phyloP scores from a whole-genome alignment of 1,140 invertebrate genomes.

The Drosophila varians region DNA sequence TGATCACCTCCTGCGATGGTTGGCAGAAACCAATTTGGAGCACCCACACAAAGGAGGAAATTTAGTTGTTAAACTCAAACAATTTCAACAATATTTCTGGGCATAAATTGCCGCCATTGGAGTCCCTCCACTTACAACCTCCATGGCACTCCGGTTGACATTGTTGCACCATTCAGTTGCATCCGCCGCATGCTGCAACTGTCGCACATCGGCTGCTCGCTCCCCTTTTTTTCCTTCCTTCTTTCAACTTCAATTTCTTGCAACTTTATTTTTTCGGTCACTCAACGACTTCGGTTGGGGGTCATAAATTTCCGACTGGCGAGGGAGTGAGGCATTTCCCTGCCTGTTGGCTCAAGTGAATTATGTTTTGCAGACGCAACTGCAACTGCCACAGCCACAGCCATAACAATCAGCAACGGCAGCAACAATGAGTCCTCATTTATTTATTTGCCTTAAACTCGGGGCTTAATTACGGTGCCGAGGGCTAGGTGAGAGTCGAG shows the following conservation, averaged over 20 bases:
- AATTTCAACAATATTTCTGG: slow-evolving; percentile 76
- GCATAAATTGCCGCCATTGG: slow-evolving; percentile 68
- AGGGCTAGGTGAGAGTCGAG: background rate
- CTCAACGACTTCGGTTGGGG: slow-evolving; percentile 51
- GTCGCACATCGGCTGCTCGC: slow-evolving; percentile 38
- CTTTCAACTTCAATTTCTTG: slow-evolving; percentile 12
- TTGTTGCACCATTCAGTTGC: slow-evolving; percentile 65
- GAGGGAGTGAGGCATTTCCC: slow-evolving; percentile 56
- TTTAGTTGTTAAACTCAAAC: slow-evolving; percentile 79
- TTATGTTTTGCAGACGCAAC: slow-evolving; percentile 49
- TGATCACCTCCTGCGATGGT: slow-evolving; percentile 55
- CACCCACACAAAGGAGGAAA: slow-evolving; percentile 63
- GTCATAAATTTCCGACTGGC: slow-evolving; percentile 71
- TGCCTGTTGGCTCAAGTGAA: slow-evolving; percentile 66
- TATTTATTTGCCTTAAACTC: slow-evolving; percentile 49
- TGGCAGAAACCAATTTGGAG: slow-evolving; percentile 72
- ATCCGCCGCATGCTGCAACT: slow-evolving; percentile 56
- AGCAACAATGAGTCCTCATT: slow-evolving; percentile 34
- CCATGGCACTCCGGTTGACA: slow-evolving; percentile 45
- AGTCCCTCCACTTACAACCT: slow-evolving; percentile 41
- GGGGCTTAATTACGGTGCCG: slow-evolving; percentile 63
- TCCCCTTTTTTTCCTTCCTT: slow-evolving; percentile 40
- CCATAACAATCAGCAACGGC: slow-evolving; percentile 21
- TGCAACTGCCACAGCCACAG: slow-evolving; percentile 16
- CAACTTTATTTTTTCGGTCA: slow-evolving; percentile 37